phyloP scores from a whole-genome alignment of 2,113 vertebrate genomes.

The Candoia aspera region DNA sequence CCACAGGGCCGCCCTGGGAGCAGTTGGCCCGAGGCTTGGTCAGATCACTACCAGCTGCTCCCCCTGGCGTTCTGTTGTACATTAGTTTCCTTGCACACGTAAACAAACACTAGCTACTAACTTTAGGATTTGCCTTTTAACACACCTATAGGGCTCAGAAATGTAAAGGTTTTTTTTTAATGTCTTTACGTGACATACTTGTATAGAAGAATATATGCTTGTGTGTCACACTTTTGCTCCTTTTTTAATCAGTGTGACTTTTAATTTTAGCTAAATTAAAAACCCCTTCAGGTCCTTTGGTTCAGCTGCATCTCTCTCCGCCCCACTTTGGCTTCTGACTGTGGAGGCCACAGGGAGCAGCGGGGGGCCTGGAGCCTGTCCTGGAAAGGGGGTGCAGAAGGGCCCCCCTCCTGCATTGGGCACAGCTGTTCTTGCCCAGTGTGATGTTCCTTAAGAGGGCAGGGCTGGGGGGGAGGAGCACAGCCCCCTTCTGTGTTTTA shows the following conservation, averaged over 20 bases:
- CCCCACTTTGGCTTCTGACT: not conserved
- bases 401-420: not conserved
- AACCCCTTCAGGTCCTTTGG: constrained; percentile 47
- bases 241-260: constrained; percentile 34
- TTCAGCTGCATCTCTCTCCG: not conserved
- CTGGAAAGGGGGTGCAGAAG: not conserved
- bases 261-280: constrained; percentile 55
- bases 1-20: constrained; percentile 45
- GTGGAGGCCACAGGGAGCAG: not conserved
- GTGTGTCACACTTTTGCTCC: constrained; percentile 63
- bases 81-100: constrained; percentile 67
- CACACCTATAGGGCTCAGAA: constrained; percentile 69
- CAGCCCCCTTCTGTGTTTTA: not conserved
- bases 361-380: not conserved
- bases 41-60: constrained; percentile 52
- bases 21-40: not conserved
- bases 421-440: not conserved
- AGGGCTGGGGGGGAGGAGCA: not conserved
- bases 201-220: constrained; percentile 58
- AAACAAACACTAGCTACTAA: constrained; percentile 74
- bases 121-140: constrained; percentile 74
- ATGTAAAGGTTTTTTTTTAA: constrained; percentile 61
- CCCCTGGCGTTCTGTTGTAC: constrained; percentile 67
- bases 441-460: not conserved
- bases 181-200: constrained; percentile 65